Base-by-base conservation (phyloP, 2,113 vertebrate genomes). In the Promerops cafer region DNA sequence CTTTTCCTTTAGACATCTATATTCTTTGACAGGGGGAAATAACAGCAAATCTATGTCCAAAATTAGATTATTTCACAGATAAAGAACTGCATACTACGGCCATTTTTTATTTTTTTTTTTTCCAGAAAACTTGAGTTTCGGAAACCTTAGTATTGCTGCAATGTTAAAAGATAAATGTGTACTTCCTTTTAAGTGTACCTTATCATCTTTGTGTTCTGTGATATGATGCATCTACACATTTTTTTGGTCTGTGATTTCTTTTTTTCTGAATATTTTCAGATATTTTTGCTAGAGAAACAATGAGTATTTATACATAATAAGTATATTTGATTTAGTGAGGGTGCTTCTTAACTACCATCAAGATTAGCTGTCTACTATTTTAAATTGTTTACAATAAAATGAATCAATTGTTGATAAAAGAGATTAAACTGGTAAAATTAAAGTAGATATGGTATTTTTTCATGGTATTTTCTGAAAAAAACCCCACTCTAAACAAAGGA, bases 1-100 rank as follows among this genome's bases (percentile, higher is more conserved):
- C 56, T 94, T 93, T 91, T 82, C 28, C 53, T 79, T 75, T 71
- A 84, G 63, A 89, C 28, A 72, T 79, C 31, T 82, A 42, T 89
- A 85, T 87, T 75, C 64, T 57, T 69, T 93, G 69, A 83, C 85
- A 83, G 39, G 9, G 24, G 44, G 65, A 93, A 94, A 68, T 89
- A 93, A 76, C 31, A 94, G 26, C 31, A 85, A 82, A 95, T 65
- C 31, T 75, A 61, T 82, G 72, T 22, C 28, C 26, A 40, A 92
- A 82, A 44, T 56, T 64, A 76, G 65, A 85, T 56, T 82, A 82
- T 61, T 89, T 82, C 53, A 37, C 33, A 74, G 13, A 83, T 21
- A 39, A 78, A 33, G 57, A 78, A 16, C 40, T 60, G 44, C n/a
- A 87, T 78, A 18, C 13, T 64, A n/a, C n/a, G n/a, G n/a, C n/a